These are phyloP conservation scores for Drosophila arawakana DNA, from an alignment of 1,140 invertebrate species.

Conservation along the genomic window DNA sequence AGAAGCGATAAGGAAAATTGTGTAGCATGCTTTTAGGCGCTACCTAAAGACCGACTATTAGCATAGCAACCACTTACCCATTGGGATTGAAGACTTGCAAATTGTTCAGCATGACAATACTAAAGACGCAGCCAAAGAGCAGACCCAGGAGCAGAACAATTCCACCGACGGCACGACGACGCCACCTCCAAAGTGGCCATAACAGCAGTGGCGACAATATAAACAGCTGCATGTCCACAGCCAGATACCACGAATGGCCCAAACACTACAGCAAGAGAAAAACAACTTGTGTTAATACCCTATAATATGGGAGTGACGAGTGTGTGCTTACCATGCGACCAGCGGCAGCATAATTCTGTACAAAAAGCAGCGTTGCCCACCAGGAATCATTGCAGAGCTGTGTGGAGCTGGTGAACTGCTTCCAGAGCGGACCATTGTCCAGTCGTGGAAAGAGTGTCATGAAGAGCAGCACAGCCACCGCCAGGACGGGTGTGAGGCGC, in stretches of 20 bases:
- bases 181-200: slow-evolving; percentile 88
- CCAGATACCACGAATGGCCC: slow-evolving; percentile 95
- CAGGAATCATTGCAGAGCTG: slow-evolving; percentile 66
- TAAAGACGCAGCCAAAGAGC: slow-evolving; percentile 65
- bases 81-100: slow-evolving; percentile 58
- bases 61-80: slow-evolving; percentile 41
- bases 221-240: slow-evolving; percentile 94
- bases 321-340: slow-evolving; percentile 65
- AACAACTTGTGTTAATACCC: background rate
- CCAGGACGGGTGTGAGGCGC: slow-evolving; percentile 73
- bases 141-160: slow-evolving; percentile 58
- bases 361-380: slow-evolving; percentile 79
- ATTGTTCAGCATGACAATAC: slow-evolving; percentile 59
- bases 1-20: too few relatives aligned
- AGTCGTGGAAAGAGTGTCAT: slow-evolving; percentile 64
- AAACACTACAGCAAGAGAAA: slow-evolving; percentile 88
- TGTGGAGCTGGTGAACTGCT: slow-evolving; percentile 52
- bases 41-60: too few relatives aligned
- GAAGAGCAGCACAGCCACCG: slow-evolving; percentile 68
- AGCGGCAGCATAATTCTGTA: slow-evolving; percentile 76
- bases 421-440: slow-evolving; percentile 74
- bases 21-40: too few relatives aligned
- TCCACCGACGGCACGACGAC: slow-evolving; percentile 53
- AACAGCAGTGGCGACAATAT: slow-evolving; percentile 90
- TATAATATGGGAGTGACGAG: background rate